phyloP scores from a whole-genome alignment of 2,797 vertebrate genomes.

The Vultur gryphus region DNA sequence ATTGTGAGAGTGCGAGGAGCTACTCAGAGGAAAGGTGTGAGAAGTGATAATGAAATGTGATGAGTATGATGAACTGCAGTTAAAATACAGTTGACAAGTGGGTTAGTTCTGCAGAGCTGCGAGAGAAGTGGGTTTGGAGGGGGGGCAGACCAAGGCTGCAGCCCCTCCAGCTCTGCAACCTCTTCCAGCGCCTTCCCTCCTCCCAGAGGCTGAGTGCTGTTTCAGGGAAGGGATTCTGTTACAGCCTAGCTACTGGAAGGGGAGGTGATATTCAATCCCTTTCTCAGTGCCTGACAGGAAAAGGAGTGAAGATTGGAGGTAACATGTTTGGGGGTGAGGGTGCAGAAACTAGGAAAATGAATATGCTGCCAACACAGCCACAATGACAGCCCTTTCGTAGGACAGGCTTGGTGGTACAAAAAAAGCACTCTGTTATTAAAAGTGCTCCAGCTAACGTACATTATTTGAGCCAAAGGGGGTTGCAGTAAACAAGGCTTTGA shows the following conservation, averaged over 20 bases:
- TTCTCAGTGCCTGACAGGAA: neutral
- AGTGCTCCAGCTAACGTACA: rapidly evolving
- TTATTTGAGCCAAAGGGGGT: neutral
- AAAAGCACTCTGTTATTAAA: neutral
- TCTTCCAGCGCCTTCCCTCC: neutral
- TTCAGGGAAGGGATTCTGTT: neutral
- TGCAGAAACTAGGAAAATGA: neutral
- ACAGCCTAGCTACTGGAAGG: neutral
- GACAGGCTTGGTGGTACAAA: neutral
- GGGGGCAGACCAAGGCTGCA: neutral
- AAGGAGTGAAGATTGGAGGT: neutral
- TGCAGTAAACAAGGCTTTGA: neutral
- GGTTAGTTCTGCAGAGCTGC: neutral
- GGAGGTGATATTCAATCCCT: neutral
- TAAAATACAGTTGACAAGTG: neutral
- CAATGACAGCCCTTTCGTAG: neutral
- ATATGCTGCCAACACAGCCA: neutral
- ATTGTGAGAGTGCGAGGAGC: rapidly evolving
- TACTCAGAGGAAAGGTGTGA: neutral
- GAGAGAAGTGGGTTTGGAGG: neutral
- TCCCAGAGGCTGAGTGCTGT: neutral
- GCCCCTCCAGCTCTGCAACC: neutral
- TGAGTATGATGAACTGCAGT: neutral
- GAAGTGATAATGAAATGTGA: neutral
- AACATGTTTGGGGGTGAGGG: neutral